phyloP scores from a whole-genome alignment of 2,113 vertebrate species.

The Dicentrarchus labrax region DNA sequence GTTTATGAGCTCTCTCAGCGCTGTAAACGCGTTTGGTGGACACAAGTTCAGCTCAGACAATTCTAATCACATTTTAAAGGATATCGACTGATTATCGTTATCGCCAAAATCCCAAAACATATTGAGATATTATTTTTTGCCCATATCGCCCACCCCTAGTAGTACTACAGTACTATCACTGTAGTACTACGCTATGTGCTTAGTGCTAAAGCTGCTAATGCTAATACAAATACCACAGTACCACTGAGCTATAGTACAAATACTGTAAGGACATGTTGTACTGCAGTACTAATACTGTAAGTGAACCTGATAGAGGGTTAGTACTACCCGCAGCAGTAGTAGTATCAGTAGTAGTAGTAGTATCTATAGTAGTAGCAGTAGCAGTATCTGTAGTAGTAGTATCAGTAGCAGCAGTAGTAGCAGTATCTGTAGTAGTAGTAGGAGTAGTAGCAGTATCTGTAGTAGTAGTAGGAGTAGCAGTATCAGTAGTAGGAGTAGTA shows the following conservation, averaged over 20 bases:
- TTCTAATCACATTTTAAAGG: no score
- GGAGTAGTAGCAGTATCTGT: background rate
- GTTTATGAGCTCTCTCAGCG: no score
- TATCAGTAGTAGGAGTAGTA: background rate
- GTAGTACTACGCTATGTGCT: background rate
- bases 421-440: background rate
- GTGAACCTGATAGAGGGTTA: background rate
- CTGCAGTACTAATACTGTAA: background rate
- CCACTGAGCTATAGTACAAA: background rate
- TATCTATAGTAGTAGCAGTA: no score
- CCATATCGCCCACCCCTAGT: fast-evolving
- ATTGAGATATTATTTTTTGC: fast-evolving
- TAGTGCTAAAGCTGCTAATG: background rate
- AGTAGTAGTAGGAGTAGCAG: no score
- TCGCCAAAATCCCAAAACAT: fast-evolving
- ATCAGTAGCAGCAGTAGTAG: no score
- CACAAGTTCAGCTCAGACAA: no score
- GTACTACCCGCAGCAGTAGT: background rate
- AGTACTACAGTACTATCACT: background rate
- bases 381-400: no score
- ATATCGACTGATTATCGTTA: fast-evolving
- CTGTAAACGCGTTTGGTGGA: no score
- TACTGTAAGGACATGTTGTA: background rate
- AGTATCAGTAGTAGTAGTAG: background rate
- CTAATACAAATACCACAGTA: background rate